These are phyloP conservation scores for Notoglanidium macrostoma DNA, from an alignment of 2,797 vertebrate species.

Conservation along the genomic window DNA sequence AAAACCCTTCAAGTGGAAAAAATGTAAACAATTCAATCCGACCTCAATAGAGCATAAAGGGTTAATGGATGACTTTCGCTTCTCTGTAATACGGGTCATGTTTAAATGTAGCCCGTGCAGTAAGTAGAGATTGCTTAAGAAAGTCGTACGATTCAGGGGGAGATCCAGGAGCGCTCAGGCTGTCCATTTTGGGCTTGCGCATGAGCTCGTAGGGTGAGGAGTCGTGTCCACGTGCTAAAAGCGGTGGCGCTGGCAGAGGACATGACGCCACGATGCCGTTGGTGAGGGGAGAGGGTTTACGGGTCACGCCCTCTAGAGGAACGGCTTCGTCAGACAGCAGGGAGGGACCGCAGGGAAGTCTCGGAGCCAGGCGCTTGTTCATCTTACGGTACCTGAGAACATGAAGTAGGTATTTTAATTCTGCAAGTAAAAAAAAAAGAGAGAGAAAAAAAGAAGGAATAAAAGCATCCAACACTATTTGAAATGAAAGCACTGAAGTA, in stretches of 20 bases:
- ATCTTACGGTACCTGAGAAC: slow-evolving; percentile 91
- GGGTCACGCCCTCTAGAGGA: slow-evolving; percentile 78
- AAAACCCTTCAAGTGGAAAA: no score
- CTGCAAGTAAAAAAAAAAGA: neutral
- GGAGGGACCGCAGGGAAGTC: slow-evolving; percentile 82
- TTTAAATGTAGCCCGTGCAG: no score
- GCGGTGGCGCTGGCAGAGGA: slow-evolving; percentile 79
- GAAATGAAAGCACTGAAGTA: neutral
- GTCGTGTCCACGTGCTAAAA: slow-evolving; percentile 91
- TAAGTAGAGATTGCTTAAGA: neutral
- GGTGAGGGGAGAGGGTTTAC: slow-evolving; percentile 86
- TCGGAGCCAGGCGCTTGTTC: slow-evolving; percentile 92
- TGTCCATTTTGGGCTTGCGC: slow-evolving; percentile 90
- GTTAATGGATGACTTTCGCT: no score
- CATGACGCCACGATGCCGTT: slow-evolving; percentile 83
- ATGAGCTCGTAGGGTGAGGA: slow-evolving; percentile 80
- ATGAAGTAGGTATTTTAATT: neutral
- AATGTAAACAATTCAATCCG: neutral
- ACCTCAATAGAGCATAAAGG: neutral
- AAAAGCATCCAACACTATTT: neutral
- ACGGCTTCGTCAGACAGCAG: slow-evolving; percentile 88
- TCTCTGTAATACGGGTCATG: neutral
- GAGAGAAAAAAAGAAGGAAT: no score
- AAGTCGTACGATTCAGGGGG: slow-evolving; percentile 89
- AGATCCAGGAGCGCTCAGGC: slow-evolving; percentile 89